A percentile compares a stretch with the other conserved stretches of the same genome.
Evolutionary conservation across 2,113 vertebrate genomes (phyloP).

Genomic region (Erythrolamprus reginae): DNA sequence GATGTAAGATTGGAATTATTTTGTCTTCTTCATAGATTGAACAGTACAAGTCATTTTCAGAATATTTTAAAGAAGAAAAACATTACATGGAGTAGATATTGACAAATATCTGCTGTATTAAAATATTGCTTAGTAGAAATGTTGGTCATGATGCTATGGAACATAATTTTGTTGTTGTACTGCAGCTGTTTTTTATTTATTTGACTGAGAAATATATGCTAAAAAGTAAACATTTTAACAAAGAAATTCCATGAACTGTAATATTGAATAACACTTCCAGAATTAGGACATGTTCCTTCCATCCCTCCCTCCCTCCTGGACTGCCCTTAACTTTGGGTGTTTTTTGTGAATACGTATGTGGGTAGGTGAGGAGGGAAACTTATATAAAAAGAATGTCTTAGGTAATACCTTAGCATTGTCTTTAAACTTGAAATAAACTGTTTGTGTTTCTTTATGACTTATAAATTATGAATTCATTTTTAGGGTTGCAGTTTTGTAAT

Average conservation of each 20-base stretch:
- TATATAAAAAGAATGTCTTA: neutral
- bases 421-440: neutral
- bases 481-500: conserved; percentile 90
- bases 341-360: neutral
- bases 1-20: conserved; percentile 79
- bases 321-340: neutral
- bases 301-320: neutral
- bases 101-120: neutral
- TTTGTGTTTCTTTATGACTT: neutral
- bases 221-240: neutral
- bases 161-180: neutral
- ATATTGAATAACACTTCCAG: neutral
- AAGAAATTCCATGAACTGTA: neutral
- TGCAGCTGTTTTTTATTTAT: neutral
- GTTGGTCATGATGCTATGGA: neutral
- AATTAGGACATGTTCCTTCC: neutral
- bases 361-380: neutral
- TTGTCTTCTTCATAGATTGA: conserved; percentile 7
- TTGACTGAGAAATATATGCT: neutral
- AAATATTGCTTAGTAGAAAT: neutral
- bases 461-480: conserved; percentile 30
- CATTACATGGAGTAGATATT: neutral
- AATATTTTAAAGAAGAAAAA: neutral
- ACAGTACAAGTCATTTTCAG: neutral
- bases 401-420: neutral